These are phyloP conservation scores for Scomber japonicus DNA, from an alignment of 2,113 vertebrate genomes.

Conservation along the genomic window DNA sequence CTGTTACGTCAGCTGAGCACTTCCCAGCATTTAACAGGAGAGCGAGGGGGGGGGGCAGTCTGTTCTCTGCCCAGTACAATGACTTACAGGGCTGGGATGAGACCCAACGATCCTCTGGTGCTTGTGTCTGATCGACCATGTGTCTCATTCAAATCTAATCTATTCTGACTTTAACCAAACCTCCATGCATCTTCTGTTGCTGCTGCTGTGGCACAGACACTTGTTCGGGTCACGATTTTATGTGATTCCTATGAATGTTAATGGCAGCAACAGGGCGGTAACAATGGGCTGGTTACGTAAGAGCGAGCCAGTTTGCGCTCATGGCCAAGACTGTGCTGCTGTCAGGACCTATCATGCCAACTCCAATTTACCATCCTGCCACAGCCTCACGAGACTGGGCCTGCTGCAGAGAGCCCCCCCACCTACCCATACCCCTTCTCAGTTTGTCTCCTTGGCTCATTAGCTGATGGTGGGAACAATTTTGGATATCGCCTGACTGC, in stretches of 20 bases:
- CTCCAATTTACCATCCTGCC: slow-evolving; percentile 47
- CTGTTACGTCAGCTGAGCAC: slow-evolving; percentile 24
- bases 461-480: slow-evolving; percentile 20
- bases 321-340: slow-evolving; percentile 68
- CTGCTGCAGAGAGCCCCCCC: slow-evolving; percentile 14
- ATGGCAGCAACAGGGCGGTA: slow-evolving; percentile 54
- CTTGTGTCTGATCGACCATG: neutral
- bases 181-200: neutral
- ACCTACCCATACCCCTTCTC: neutral
- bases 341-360: slow-evolving; percentile 64
- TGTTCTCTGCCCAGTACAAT: neutral
- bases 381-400: slow-evolving; percentile 28
- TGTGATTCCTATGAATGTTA: slow-evolving; percentile 65
- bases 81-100: neutral
- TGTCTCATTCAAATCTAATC: slow-evolving; percentile 25
- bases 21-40: neutral
- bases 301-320: slow-evolving; percentile 60
- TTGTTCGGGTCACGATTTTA: slow-evolving; percentile 30
- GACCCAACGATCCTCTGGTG: neutral
- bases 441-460: slow-evolving; percentile 17
- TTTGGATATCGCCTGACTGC: slow-evolving; percentile 28
- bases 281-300: slow-evolving; percentile 73
- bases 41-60: neutral
- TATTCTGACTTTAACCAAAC: slow-evolving; percentile 9
- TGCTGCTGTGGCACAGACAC: slow-evolving; percentile 6